These are phyloP conservation scores for Ichneumon xanthorius DNA, from an alignment of 2,888 invertebrate species.

Conservation along the genomic window DNA sequence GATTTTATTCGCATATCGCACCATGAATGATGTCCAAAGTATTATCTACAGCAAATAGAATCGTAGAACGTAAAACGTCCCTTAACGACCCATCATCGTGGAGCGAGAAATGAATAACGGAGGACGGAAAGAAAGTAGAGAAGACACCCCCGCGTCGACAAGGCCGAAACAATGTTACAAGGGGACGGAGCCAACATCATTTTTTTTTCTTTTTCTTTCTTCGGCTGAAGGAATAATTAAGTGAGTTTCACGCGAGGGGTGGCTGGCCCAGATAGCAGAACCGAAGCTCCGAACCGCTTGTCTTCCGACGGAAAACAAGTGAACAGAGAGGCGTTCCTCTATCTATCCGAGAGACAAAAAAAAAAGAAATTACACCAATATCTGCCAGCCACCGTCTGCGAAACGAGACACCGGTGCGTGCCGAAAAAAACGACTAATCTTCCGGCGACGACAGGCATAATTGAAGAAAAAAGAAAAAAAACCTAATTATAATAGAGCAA, in stretches of 20 bases:
- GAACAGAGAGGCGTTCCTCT: conserved; percentile 29
- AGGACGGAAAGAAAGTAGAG: conserved; percentile 57
- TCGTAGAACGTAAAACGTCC: not conserved
- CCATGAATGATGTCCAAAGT: too few species aligned
- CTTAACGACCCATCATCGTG: not conserved
- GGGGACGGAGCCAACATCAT: conserved; percentile 69
- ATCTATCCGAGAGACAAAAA: conserved; percentile 28
- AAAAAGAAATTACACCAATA: conserved; percentile 62
- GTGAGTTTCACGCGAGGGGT: conserved; percentile 76
- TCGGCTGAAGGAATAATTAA: conserved; percentile 80
- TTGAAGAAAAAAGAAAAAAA: conserved; percentile 68
- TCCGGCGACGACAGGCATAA: conserved; percentile 65
- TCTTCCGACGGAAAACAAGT: conserved; percentile 23
- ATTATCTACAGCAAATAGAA: too few species aligned
- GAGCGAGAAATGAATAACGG: conserved; percentile 48
- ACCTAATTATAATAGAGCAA: conserved; percentile 67
- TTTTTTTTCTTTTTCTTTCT: conserved; percentile 54
- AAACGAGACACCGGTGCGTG: conserved; percentile 30
- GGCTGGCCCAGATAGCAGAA: conserved; percentile 52
- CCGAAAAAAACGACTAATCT: conserved; percentile 63
- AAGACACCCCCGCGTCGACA: conserved; percentile 75
- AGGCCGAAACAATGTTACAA: conserved; percentile 80
- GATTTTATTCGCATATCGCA: too few species aligned
- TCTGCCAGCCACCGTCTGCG: conserved; percentile 53
- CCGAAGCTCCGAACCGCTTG: conserved; percentile 22